Conservation (phyloP, 2,113 vertebrate species). For the Scolopax mira region DNA sequence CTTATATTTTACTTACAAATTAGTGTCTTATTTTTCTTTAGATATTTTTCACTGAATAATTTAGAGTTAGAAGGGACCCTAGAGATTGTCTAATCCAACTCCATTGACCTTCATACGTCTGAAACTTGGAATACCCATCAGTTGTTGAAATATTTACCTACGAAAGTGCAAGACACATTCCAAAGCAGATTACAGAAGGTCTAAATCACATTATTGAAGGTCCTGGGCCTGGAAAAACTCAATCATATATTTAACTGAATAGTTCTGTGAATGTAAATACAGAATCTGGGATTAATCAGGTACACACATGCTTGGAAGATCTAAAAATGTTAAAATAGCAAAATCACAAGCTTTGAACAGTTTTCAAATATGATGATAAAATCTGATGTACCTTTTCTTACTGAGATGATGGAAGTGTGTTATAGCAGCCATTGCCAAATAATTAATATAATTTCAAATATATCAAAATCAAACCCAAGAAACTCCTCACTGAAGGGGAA, state of each 20-base stretch:
- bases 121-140: not conserved
- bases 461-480: not conserved
- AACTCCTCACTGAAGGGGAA: not conserved
- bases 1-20: not conserved
- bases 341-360: not conserved
- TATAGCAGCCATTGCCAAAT: not conserved
- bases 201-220: not conserved
- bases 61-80: too few species aligned
- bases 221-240: not conserved
- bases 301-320: not conserved
- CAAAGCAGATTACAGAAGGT: not conserved
- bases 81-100: too few species aligned
- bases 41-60: not conserved
- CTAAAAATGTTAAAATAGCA: not conserved
- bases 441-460: not conserved
- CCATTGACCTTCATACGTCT: not conserved
- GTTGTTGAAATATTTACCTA: not conserved
- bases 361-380: not conserved
- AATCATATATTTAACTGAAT: not conserved
- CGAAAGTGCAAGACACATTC: not conserved
- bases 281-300: not conserved
- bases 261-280: not conserved
- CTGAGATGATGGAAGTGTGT: not conserved
- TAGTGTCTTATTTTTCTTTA: not conserved
- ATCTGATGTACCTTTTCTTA: not conserved